Evolutionary conservation across 2,797 vertebrate species (phyloP).

Genomic region (Loris lydekkerianus): DNA sequence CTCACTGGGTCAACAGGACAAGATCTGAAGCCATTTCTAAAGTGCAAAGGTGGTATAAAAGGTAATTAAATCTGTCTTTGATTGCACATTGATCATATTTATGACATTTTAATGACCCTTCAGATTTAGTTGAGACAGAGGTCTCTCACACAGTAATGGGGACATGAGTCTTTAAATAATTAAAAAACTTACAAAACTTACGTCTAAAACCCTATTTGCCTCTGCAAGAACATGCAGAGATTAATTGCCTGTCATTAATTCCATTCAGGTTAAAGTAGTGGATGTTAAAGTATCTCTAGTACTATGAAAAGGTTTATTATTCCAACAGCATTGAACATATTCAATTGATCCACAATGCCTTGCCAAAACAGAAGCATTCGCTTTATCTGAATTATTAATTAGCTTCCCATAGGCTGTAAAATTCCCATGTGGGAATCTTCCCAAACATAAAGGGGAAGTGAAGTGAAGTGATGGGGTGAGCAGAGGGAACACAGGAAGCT

Average conservation of each 20-base stretch:
- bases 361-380: neutral
- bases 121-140: constrained; percentile 66
- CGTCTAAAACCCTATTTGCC: constrained; percentile 40
- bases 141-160: constrained; percentile 19
- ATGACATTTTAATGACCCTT: constrained; percentile 66
- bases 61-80: constrained; percentile 61
- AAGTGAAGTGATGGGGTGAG: neutral
- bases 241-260: constrained; percentile 70
- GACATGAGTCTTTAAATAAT: constrained; percentile 35
- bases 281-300: constrained; percentile 4
- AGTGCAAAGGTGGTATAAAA: constrained; percentile 47
- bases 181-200: neutral
- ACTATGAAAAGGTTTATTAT: constrained; percentile 36
- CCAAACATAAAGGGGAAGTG: neutral
- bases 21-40: constrained; percentile 34
- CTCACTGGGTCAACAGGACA: neutral
- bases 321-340: constrained; percentile 27
- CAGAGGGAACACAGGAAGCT: neutral
- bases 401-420: constrained; percentile 66
- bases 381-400: constrained; percentile 69
- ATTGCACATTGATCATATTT: constrained; percentile 26
- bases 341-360: constrained; percentile 23
- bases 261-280: constrained; percentile 20
- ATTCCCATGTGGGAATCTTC: constrained; percentile 34
- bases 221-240: constrained; percentile 63